Evolutionary conservation across 2,888 invertebrate genomes (phyloP).

Genomic region (Acanthococcus lagerstroemiae): DNA sequence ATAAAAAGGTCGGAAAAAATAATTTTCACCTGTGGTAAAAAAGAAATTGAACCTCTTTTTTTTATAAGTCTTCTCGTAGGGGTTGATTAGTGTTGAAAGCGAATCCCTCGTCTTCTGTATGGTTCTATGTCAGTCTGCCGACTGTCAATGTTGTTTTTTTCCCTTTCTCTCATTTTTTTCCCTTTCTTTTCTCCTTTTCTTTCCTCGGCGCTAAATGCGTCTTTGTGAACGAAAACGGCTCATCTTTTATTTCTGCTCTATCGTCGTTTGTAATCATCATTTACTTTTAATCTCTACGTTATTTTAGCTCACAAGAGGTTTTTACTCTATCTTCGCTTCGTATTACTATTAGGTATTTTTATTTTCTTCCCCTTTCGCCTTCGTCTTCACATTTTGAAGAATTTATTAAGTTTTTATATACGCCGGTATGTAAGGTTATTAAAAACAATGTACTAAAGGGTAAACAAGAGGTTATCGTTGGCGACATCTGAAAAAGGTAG

Average conservation of each 20-base stretch:
- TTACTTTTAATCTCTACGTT: conserved; percentile 14
- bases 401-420: background rate
- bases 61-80: conserved; percentile 21
- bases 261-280: background rate
- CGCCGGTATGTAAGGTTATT: background rate
- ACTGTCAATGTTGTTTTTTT: conserved; percentile 1
- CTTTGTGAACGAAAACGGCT: conserved; percentile 12
- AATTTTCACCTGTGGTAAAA: conserved; percentile 22
- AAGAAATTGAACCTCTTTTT: conserved; percentile 15
- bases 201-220: conserved; percentile 4
- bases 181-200: background rate
- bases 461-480: too few species aligned
- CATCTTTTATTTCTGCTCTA: conserved; percentile 4
- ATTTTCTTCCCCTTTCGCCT: background rate
- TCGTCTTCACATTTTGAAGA: background rate
- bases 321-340: background rate
- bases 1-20: conserved; percentile 20
- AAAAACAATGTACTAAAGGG: too few species aligned
- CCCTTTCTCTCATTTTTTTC: conserved; percentile 12
- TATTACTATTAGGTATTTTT: background rate
- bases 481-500: too few species aligned
- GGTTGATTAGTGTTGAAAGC: conserved; percentile 24
- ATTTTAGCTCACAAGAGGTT: conserved; percentile 15
- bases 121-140: conserved; percentile 9
- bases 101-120: conserved; percentile 10